Evolutionary conservation across 2,888 invertebrate species (phyloP).

Genomic region (Amphiduros pacificus): DNA sequence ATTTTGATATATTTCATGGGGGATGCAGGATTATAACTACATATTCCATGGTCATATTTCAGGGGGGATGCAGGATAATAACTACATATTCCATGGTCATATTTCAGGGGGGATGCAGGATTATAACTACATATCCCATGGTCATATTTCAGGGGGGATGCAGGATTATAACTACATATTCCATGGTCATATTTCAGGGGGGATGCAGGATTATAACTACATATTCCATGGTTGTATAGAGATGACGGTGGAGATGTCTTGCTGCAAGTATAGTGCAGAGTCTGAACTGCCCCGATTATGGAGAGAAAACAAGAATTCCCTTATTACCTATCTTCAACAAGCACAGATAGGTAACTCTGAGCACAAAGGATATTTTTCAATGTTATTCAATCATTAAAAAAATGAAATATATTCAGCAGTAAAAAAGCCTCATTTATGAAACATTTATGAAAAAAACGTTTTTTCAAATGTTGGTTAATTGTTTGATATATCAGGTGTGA

Average conservation of each 20-base stretch:
- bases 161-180: too few species aligned
- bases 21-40: constrained; percentile 94
- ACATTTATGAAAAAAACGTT: too few species aligned
- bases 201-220: constrained; percentile 94
- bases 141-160: too few species aligned
- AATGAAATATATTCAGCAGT: too few species aligned
- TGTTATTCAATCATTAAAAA: too few species aligned
- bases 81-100: constrained; percentile 91
- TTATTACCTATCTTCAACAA: constrained; percentile 34
- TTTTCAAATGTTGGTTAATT: too few species aligned
- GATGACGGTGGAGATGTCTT: constrained; percentile 89
- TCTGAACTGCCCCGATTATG: constrained; percentile 80
- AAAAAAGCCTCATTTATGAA: too few species aligned
- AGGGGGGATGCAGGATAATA: constrained; percentile 92
- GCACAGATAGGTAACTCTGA: constrained; percentile 25
- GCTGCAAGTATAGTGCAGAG: constrained; percentile 88
- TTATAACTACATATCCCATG: too few species aligned
- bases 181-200: constrained; percentile 64
- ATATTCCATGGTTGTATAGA: constrained; percentile 94
- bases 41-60: constrained; percentile 78
- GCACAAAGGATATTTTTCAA: neutral
- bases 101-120: too few species aligned
- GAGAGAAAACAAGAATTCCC: constrained; percentile 80
- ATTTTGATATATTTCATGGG: constrained; percentile 76
- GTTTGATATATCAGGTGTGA: constrained; percentile 75